phyloP scores from a whole-genome alignment of 2,113 vertebrate species.

The Pygoscelis antarcticus region DNA sequence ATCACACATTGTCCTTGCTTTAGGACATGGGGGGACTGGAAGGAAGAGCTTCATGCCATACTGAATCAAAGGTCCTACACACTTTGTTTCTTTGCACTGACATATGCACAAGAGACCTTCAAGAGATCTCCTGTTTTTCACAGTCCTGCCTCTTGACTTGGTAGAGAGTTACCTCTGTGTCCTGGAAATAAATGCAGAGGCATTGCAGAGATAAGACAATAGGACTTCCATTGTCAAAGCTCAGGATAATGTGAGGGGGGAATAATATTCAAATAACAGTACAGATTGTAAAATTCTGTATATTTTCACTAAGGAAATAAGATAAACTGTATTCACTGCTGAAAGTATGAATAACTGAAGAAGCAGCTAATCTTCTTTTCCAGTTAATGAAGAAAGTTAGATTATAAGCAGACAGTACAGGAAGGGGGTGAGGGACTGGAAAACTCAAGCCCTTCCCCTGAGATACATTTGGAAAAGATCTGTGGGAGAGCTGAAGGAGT shows the following conservation, averaged over 20 bases:
- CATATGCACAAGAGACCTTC: not conserved
- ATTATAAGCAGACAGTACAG: not conserved
- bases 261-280: not conserved
- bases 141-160: not conserved
- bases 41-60: not conserved
- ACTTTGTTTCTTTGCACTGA: not conserved
- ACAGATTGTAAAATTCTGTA: not conserved
- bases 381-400: slow-evolving; percentile 7
- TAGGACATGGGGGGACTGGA: not conserved
- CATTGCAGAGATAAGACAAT: not conserved
- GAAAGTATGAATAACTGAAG: not conserved
- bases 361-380: not conserved
- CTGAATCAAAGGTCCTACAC: not conserved
- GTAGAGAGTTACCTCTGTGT: not conserved
- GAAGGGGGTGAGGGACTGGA: slow-evolving; percentile 13
- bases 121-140: not conserved
- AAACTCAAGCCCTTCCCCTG: slow-evolving; percentile 16
- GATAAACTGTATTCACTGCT: not conserved
- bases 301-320: not conserved
- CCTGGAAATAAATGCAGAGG: not conserved
- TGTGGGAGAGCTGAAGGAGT: slow-evolving; percentile 46
- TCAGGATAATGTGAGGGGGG: not conserved
- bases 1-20: not conserved
- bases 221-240: not conserved
- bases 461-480: slow-evolving; percentile 52